Evolutionary conservation across 2,113 vertebrate genomes (phyloP), one percentile per base, ranked within the genome.

Genomic region (Lanius ludovicianus): DNA sequence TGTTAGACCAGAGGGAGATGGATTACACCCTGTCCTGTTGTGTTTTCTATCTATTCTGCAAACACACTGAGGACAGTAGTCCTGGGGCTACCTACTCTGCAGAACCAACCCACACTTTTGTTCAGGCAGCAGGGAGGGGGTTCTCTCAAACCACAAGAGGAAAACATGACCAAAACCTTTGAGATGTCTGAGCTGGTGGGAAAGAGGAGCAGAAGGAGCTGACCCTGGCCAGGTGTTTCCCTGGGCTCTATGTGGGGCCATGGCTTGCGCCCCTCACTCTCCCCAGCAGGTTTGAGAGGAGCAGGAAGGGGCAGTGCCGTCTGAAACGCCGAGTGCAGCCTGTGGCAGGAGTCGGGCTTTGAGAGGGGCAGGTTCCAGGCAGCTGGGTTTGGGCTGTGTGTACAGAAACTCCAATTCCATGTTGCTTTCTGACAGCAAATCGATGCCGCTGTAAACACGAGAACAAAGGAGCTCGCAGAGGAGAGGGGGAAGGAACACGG

Each of bases 381-480:
- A 3, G 89, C 95, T 91, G 92, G 70, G 17, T 84, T 62, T 33
- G 27, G 21, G 62, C 94, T 46, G 53, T 25, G 73, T 46, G 70
- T 22, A 49, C 86, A 89, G 86, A 87, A 94, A 83, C 81, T 94
- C 89, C 91, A 94, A 93, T 89, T 93, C 96, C 65, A 20, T 57
- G 92, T 84, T 84, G 92, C 87, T 75, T 57, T 69, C 93, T 96
- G 96, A 97, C 95, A 97, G 94, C 74, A 96, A 97, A 97, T 97
- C 92, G 59, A 97, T 97, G 95, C 90, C 39, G 82, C 96, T 92
- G 95, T 89, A 96, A 96, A 96, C 89, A 94, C 0, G 28, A 93
- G 96, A 97, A 97, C 96, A 97, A 97, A 97, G 96, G 95, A 95
- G 81, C 87, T 83, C 4, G 23, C 75, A 22, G 80, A 90, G 75